Percentiles rank a stretch among this genome's conserved stretches.
phyloP scores from a whole-genome alignment of 2,888 invertebrate genomes.

The Agapostemon virescens region DNA sequence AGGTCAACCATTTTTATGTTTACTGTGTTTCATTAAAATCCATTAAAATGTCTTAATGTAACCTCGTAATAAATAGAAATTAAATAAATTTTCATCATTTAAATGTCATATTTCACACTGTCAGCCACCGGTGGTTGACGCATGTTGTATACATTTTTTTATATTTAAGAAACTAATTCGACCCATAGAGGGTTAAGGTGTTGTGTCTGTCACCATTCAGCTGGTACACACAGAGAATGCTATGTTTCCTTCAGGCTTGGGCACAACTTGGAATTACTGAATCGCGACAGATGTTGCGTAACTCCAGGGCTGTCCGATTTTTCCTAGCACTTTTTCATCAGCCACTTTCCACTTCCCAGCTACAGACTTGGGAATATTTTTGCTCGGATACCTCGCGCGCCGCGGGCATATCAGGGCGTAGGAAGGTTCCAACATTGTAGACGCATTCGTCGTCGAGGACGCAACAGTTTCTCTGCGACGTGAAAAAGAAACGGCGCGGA shows the following conservation, averaged over 20 bases:
- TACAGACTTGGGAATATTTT: constrained; percentile 18
- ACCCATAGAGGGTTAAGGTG: not conserved
- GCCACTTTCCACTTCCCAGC: not conserved
- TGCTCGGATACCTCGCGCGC: not conserved
- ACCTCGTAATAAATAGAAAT: too few species aligned
- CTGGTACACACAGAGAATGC: not conserved
- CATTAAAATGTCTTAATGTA: too few species aligned
- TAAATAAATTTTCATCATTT: too few species aligned
- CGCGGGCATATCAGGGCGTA: constrained; percentile 10
- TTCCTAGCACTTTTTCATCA: constrained; percentile 13
- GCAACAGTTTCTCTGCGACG: constrained; percentile 48
- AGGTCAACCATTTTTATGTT: too few species aligned
- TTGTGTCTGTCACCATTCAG: not conserved
- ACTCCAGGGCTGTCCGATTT: constrained; percentile 36
- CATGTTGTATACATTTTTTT: too few species aligned
- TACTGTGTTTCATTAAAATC: too few species aligned
- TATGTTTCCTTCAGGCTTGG: constrained; percentile 2
- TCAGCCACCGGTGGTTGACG: too few species aligned
- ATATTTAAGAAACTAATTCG: too few species aligned
- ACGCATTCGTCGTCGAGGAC: constrained; percentile 41
- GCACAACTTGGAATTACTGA: constrained; percentile 22
- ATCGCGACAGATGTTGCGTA: constrained; percentile 31
- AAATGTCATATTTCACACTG: too few species aligned
- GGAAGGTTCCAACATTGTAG: constrained; percentile 7
- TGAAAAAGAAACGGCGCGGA: constrained; percentile 18